Evolutionary conservation across 92 coral and sea anemone genomes (phyloP).

Genomic region (Zoanthus sociatus): DNA sequence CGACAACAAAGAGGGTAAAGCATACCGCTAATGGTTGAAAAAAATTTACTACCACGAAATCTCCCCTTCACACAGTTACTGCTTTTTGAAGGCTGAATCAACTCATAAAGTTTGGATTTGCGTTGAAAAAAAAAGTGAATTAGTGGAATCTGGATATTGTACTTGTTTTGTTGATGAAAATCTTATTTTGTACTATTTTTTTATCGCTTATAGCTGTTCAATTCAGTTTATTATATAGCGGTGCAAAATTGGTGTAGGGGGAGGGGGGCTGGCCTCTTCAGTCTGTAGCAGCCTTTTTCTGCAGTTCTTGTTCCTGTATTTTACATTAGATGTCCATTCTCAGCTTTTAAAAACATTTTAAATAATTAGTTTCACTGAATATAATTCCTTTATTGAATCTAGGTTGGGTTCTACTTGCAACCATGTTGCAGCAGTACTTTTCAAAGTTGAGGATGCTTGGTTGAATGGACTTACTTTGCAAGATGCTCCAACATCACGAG

Average conservation of each 20-base stretch:
- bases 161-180: slow-evolving; percentile 41
- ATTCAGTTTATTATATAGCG: too few species aligned
- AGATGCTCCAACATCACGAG: slow-evolving; percentile 63
- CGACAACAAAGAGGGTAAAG: slow-evolving; percentile 67
- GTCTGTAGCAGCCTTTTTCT: slow-evolving; percentile 31
- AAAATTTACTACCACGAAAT: slow-evolving; percentile 61
- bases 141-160: slow-evolving; percentile 38
- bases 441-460: slow-evolving; percentile 75
- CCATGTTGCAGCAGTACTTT: slow-evolving; percentile 73
- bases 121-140: slow-evolving; percentile 28
- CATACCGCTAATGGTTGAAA: slow-evolving; percentile 71
- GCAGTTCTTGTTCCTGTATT: slow-evolving; percentile 21
- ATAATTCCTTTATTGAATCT: slow-evolving; percentile 19
- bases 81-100: slow-evolving; percentile 55
- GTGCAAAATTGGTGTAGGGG: too few species aligned
- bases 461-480: slow-evolving; percentile 53
- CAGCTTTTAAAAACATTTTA: slow-evolving; percentile 37
- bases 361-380: slow-evolving; percentile 24
- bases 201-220: too few species aligned
- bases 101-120: slow-evolving; percentile 69
- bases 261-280: slow-evolving; percentile 32
- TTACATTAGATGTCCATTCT: slow-evolving; percentile 19
- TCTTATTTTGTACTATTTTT: too few species aligned
- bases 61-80: slow-evolving; percentile 36
- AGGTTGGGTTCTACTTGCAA: slow-evolving; percentile 70